Evolutionary conservation across 64 coral and sea anemone species (phyloP).

Genomic region (Montipora cactus): DNA sequence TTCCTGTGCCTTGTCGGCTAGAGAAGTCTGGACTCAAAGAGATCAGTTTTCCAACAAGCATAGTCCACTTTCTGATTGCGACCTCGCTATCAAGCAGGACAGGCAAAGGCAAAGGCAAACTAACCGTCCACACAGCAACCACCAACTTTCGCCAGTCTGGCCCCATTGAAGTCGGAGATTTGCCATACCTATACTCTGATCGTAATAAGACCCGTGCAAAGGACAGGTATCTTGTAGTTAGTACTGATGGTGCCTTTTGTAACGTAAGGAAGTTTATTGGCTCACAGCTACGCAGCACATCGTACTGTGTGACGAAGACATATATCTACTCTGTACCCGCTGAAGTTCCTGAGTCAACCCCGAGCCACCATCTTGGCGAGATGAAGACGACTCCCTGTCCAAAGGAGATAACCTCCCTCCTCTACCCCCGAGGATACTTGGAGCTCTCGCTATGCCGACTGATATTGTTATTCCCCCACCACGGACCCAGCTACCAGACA

Average conservation of each 20-base stretch:
- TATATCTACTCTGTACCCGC: slow-evolving; percentile 25
- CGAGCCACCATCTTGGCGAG: not conserved
- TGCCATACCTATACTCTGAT: slow-evolving; percentile 71
- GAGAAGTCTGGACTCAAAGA: slow-evolving; percentile 55
- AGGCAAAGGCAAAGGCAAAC: slow-evolving; percentile 31
- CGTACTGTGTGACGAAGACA: slow-evolving; percentile 54
- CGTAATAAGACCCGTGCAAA: slow-evolving; percentile 51
- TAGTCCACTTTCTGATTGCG: slow-evolving; percentile 28
- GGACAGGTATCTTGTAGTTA: slow-evolving; percentile 55
- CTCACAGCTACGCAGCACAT: slow-evolving; percentile 37
- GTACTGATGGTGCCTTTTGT: slow-evolving; percentile 21
- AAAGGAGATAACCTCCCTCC: not conserved
- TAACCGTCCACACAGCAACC: slow-evolving; percentile 43
- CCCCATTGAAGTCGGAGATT: slow-evolving; percentile 37
- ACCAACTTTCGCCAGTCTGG: slow-evolving; percentile 10
- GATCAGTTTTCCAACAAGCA: slow-evolving; percentile 55
- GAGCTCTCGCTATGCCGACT: too few relatives aligned
- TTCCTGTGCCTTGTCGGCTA: not conserved
- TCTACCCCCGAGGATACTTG: not conserved
- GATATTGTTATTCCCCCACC: too few relatives aligned
- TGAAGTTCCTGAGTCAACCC: not conserved
- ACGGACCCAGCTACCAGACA: too few relatives aligned
- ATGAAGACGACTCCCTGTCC: not conserved
- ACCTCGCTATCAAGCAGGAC: slow-evolving; percentile 50
- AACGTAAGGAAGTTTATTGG: slow-evolving; percentile 54